Percentiles rank a stretch among this genome's conserved stretches.
phyloP scores from a whole-genome alignment of 2,888 invertebrate species.

The Drosophila dives region DNA sequence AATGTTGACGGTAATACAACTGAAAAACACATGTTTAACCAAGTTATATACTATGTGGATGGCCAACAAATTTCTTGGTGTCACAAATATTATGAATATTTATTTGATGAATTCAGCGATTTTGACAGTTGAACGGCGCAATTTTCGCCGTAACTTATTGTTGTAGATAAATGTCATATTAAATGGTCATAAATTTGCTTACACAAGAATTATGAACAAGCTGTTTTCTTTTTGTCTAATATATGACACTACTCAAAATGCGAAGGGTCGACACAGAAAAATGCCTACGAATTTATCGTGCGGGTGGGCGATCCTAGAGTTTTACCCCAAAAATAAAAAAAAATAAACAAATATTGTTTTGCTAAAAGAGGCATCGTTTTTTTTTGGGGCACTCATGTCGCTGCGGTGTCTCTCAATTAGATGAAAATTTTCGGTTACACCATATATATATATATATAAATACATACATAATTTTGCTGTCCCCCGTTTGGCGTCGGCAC shows the following conservation, averaged over 20 bases:
- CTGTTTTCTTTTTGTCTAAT: constrained; percentile 22
- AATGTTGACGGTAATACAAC: constrained; percentile 33
- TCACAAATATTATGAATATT: constrained; percentile 37
- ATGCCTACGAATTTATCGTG: constrained; percentile 34
- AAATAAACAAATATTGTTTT: constrained; percentile 13
- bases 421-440: constrained; percentile 60
- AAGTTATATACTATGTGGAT: constrained; percentile 15
- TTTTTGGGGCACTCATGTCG: constrained; percentile 23
- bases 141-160: constrained; percentile 57
- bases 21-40: constrained; percentile 53
- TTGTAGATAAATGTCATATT: constrained; percentile 68
- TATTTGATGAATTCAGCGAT: constrained; percentile 39
- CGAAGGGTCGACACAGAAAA: constrained; percentile 52
- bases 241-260: constrained; percentile 48
- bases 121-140: constrained; percentile 48
- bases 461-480: constrained; percentile 56
- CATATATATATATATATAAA: constrained; percentile 52
- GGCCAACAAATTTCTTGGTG: background rate
- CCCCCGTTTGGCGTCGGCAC: constrained; percentile 51
- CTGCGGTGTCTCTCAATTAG: constrained; percentile 74
- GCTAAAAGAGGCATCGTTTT: constrained; percentile 46
- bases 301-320: constrained; percentile 49
- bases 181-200: constrained; percentile 67
- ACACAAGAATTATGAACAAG: constrained; percentile 46
- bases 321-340: constrained; percentile 20